Evolutionary conservation across 2,113 vertebrate genomes (phyloP).

Genomic region (Psephotus haematonotus): DNA sequence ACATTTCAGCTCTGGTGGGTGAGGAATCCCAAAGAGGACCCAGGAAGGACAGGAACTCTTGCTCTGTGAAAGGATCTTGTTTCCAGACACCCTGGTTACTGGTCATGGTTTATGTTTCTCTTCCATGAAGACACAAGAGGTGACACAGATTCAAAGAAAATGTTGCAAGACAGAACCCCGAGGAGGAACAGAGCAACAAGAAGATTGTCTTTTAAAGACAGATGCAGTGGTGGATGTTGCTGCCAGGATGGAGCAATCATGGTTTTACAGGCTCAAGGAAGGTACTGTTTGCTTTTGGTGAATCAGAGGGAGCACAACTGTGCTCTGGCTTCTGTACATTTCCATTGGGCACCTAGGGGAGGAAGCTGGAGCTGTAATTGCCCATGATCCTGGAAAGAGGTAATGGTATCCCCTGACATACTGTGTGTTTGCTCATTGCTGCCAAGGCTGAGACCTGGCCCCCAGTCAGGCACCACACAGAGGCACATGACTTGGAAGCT

Average conservation of each 20-base stretch:
- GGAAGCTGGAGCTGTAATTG: neutral
- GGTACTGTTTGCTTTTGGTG: neutral
- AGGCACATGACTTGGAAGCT: neutral
- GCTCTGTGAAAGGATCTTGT: neutral
- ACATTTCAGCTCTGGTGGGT: neutral
- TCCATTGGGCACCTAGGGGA: neutral
- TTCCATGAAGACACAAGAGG: neutral
- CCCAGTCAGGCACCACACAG: neutral
- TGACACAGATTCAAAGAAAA: neutral
- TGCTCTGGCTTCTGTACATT: neutral
- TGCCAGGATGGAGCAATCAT: neutral
- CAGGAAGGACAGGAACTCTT: neutral
- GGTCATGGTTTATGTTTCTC: neutral
- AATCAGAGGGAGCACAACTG: neutral
- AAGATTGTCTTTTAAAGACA: neutral
- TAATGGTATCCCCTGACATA: neutral
- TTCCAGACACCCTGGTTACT: neutral
- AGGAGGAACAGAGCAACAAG: neutral
- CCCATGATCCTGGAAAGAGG: neutral
- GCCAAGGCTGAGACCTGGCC: neutral
- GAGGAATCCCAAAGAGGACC: neutral
- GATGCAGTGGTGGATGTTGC: neutral
- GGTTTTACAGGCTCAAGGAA: neutral
- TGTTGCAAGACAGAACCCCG: neutral
- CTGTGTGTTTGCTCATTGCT: accelerated